Percentiles rank a stretch among this genome's conserved stretches.
phyloP scores from a whole-genome alignment of 1,140 invertebrate species.

The Camponotus vicinus region DNA sequence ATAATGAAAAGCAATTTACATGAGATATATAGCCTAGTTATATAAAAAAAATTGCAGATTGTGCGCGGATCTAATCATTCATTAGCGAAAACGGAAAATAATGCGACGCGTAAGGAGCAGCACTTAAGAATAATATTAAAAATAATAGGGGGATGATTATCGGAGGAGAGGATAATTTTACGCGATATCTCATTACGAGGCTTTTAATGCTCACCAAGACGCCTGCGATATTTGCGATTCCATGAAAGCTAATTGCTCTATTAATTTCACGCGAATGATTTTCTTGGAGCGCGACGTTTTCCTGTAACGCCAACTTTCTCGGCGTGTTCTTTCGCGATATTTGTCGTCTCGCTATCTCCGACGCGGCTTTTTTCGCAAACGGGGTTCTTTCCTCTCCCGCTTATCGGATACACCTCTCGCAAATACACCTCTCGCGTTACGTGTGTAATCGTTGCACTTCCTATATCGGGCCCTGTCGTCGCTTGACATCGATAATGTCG shows the following conservation, averaged over 20 bases:
- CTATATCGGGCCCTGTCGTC: neutral
- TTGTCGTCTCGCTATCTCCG: slow-evolving; percentile 6
- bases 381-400: neutral
- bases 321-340: neutral
- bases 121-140: neutral
- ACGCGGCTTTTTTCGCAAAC: neutral
- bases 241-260: neutral
- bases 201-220: neutral
- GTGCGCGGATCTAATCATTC: neutral
- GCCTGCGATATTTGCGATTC: neutral
- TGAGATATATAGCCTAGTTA: neutral
- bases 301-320: slow-evolving; percentile 53
- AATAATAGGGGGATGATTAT: neutral
- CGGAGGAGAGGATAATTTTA: neutral
- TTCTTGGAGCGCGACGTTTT: slow-evolving; percentile 31
- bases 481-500: neutral
- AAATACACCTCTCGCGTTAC: neutral
- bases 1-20: neutral
- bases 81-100: neutral
- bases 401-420: no score
- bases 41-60: neutral
- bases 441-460: neutral
- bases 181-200: neutral
- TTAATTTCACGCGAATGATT: slow-evolving; percentile 45
- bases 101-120: neutral